Evolutionary conservation across 2,888 invertebrate species (phyloP).

Genomic region (Helicoverpa assulta): DNA sequence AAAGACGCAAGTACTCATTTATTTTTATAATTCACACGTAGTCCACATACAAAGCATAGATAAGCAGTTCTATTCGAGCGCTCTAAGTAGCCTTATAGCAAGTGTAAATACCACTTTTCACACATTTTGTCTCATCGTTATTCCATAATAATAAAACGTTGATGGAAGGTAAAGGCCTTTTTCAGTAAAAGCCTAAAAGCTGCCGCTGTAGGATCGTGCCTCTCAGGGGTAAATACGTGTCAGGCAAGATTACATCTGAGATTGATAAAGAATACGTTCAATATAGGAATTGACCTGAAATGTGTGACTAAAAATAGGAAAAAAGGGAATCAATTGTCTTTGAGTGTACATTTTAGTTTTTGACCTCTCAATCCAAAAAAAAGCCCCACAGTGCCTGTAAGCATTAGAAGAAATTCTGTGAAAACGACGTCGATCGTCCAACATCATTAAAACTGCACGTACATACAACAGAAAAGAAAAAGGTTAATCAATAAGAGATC

Average conservation of each 20-base stretch:
- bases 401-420: too few relatives aligned
- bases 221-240: slow-evolving; percentile 6
- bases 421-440: slow-evolving; percentile 14
- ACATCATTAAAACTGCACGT: slow-evolving; percentile 6
- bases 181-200: slow-evolving; percentile 15
- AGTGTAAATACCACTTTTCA: slow-evolving; percentile 34
- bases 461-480: slow-evolving; percentile 26
- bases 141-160: slow-evolving; percentile 27
- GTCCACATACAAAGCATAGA: slow-evolving; percentile 27
- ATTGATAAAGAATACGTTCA: background rate
- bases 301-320: too few relatives aligned
- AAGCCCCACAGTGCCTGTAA: too few relatives aligned
- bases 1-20: slow-evolving; percentile 35
- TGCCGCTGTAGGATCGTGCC: background rate
- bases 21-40: slow-evolving; percentile 37
- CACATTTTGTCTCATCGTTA: slow-evolving; percentile 30
- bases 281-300: background rate
- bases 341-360: too few relatives aligned
- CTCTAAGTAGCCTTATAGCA: slow-evolving; percentile 29
- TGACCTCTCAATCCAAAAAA: too few relatives aligned
- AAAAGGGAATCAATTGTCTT: too few relatives aligned
- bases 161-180: slow-evolving; percentile 14
- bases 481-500: slow-evolving; percentile 39
- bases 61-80: slow-evolving; percentile 36
- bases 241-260: background rate